These are phyloP conservation scores for Craniophora ligustri DNA, from an alignment of 2,888 invertebrate species.

Conservation along the genomic window DNA sequence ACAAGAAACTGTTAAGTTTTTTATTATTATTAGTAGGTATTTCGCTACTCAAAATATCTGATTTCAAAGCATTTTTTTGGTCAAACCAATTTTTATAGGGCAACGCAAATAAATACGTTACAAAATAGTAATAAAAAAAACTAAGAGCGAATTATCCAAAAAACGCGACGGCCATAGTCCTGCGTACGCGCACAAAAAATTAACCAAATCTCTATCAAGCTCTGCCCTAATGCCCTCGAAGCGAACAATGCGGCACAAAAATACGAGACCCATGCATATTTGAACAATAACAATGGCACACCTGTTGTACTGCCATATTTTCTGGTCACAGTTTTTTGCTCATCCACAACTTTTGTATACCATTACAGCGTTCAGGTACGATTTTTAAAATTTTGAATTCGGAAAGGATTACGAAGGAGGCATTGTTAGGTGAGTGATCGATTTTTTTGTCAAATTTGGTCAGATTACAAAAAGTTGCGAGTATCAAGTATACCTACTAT, in stretches of 20 bases:
- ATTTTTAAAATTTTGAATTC: slow-evolving; percentile 27
- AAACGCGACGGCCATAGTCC: slow-evolving; percentile 33
- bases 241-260: slow-evolving; percentile 48
- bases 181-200: slow-evolving; percentile 36
- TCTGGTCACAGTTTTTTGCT: slow-evolving; percentile 56
- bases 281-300: slow-evolving; percentile 71
- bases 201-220: slow-evolving; percentile 51
- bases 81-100: too few relatives aligned
- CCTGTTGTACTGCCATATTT: slow-evolving; percentile 64
- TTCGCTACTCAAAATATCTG: not conserved
- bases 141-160: slow-evolving; percentile 20
- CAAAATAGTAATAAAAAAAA: slow-evolving; percentile 5
- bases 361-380: slow-evolving; percentile 23
- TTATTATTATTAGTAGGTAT: not conserved
- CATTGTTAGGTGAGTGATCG: not conserved
- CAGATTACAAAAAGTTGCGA: not conserved
- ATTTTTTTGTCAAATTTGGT: not conserved
- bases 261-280: slow-evolving; percentile 69
- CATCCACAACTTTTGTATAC: slow-evolving; percentile 41
- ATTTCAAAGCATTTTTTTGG: not conserved
- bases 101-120: not conserved
- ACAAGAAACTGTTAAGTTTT: too few relatives aligned
- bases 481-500: too few relatives aligned
- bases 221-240: slow-evolving; percentile 65
- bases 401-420: slow-evolving; percentile 14